Conservation (phyloP, 2,888 invertebrate species). For the Furcula furcula region DNA sequence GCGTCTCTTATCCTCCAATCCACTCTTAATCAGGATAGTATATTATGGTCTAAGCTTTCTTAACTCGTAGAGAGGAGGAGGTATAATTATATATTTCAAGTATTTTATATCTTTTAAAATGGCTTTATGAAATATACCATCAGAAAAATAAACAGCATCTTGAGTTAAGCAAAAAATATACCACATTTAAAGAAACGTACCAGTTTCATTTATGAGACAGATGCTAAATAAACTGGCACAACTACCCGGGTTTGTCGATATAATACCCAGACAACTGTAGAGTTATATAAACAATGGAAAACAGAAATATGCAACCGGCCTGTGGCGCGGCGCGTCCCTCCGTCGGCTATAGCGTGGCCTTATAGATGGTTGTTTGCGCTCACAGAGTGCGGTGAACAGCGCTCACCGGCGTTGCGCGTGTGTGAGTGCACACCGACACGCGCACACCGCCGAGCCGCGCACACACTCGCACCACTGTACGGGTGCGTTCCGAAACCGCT, state of each 20-base stretch:
- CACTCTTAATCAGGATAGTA: no score
- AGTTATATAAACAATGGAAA: conserved; percentile 43
- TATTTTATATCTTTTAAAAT: no score
- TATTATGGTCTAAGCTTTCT: no score
- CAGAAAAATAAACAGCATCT: no score
- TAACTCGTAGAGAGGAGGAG: no score
- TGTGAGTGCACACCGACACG: conserved; percentile 61
- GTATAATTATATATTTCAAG: no score
- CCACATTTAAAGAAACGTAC: no score
- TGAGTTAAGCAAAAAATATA: no score
- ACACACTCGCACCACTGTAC: conserved; percentile 56
- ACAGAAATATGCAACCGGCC: conserved; percentile 49
- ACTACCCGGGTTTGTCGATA: conserved; percentile 6
- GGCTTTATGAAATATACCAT: no score
- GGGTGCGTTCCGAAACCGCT: conserved; percentile 82
- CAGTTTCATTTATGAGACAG: no score
- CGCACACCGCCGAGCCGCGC: conserved; percentile 45
- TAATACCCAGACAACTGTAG: conserved; percentile 14
- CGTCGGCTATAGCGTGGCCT: conserved; percentile 82
- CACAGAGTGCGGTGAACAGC: conserved; percentile 83
- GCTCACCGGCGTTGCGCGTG: conserved; percentile 72
- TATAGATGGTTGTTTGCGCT: conserved; percentile 83
- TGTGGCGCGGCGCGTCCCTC: conserved; percentile 68
- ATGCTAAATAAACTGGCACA: neutral
- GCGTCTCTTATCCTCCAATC: no score